phyloP scores from a whole-genome alignment of 1,140 invertebrate species.

The Drosophila punjabiensis region DNA sequence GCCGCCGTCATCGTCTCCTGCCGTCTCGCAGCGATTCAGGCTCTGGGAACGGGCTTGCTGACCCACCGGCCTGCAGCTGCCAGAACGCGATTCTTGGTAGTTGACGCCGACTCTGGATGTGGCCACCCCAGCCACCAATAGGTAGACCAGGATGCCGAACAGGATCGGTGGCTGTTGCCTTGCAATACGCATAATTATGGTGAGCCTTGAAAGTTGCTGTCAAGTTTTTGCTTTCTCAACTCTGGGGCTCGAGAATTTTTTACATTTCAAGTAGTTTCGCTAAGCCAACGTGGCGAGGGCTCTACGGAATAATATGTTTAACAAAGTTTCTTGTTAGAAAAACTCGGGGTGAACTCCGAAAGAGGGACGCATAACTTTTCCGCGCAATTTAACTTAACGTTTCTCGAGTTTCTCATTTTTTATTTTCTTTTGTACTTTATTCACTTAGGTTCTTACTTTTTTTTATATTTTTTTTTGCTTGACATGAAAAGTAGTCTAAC shows the following conservation, averaged over 20 bases:
- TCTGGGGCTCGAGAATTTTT: constrained; percentile 65
- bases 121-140: constrained; percentile 19
- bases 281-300: constrained; percentile 65
- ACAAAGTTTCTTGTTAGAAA: constrained; percentile 59
- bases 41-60: background rate
- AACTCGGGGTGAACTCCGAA: constrained; percentile 14
- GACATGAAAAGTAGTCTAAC: constrained; percentile 43
- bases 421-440: constrained; percentile 50
- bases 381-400: constrained; percentile 76
- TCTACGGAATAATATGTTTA: constrained; percentile 56
- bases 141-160: constrained; percentile 32
- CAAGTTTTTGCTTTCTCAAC: constrained; percentile 63
- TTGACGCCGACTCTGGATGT: background rate
- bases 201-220: constrained; percentile 69
- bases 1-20: background rate
- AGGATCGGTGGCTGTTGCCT: constrained; percentile 15
- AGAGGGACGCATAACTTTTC: constrained; percentile 69
- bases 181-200: constrained; percentile 70
- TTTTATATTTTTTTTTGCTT: background rate
- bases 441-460: constrained; percentile 19
- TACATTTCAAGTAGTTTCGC: constrained; percentile 77
- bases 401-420: constrained; percentile 51
- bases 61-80: background rate
- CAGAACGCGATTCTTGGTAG: background rate
- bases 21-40: background rate